phyloP scores from a whole-genome alignment of 2,888 invertebrate genomes.

The Cantharis rustica region DNA sequence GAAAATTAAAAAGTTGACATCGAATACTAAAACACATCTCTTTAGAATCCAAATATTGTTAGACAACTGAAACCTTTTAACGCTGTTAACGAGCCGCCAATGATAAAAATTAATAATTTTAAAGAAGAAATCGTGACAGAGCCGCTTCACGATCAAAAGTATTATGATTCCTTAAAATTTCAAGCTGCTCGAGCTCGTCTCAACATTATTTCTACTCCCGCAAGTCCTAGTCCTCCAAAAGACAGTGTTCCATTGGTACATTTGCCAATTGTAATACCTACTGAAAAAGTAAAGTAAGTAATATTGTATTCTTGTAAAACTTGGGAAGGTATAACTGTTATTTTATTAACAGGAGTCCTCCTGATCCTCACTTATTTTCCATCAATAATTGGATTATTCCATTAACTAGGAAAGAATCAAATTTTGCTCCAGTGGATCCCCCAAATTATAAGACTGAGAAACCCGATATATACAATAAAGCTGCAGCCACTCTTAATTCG shows the following conservation, averaged over 20 bases:
- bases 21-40: not conserved
- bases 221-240: slow-evolving; percentile 57
- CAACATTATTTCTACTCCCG: slow-evolving; percentile 48
- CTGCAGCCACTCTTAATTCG: slow-evolving; percentile 43
- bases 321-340: not conserved
- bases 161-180: slow-evolving; percentile 10
- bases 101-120: slow-evolving; percentile 14
- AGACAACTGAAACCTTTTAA: not conserved
- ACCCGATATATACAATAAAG: slow-evolving; percentile 46
- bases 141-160: slow-evolving; percentile 4
- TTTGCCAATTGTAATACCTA: slow-evolving; percentile 56
- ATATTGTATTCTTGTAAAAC: not conserved
- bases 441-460: slow-evolving; percentile 35
- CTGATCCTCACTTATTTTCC: not conserved
- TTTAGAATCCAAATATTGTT: not conserved
- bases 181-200: slow-evolving; percentile 32
- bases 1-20: not conserved
- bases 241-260: slow-evolving; percentile 38
- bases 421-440: not conserved
- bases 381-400: not conserved
- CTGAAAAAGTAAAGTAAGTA: slow-evolving; percentile 43
- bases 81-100: not conserved
- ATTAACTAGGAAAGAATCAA: not conserved
- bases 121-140: not conserved
- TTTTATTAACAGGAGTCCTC: not conserved